Conservation (phyloP, 2,888 invertebrate genomes). For the Zhuqinia jingwanae region DNA sequence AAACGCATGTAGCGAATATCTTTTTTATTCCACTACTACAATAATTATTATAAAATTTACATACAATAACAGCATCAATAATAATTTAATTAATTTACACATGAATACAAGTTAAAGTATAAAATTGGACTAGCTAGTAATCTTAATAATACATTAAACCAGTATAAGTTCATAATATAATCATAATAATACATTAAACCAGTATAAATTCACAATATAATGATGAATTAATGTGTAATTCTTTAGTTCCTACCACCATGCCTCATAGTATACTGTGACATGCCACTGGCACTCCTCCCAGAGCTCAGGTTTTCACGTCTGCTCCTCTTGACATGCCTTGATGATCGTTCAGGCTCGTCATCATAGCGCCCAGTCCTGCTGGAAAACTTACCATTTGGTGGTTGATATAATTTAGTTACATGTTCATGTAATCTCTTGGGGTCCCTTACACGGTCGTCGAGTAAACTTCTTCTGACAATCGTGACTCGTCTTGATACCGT, state of each 20-base stretch:
- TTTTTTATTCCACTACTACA: too few relatives aligned
- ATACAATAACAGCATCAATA: too few relatives aligned
- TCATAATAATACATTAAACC: too few relatives aligned
- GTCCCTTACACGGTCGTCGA: not conserved
- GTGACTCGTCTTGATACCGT: not conserved
- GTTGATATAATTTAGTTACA: constrained; percentile 13
- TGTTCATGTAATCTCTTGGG: not conserved
- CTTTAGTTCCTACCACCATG: not conserved
- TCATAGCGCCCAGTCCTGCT: not conserved
- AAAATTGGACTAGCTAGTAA: too few relatives aligned
- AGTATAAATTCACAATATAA: too few relatives aligned
- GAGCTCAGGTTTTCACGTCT: not conserved
- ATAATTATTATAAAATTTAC: too few relatives aligned
- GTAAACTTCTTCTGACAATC: not conserved
- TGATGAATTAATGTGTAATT: too few relatives aligned
- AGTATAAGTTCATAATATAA: too few relatives aligned
- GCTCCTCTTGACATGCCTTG: not conserved
- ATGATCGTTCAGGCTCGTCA: not conserved
- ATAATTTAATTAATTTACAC: too few relatives aligned
- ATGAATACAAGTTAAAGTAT: too few relatives aligned
- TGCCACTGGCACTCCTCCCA: not conserved
- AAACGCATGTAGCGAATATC: too few relatives aligned
- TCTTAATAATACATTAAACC: too few relatives aligned
- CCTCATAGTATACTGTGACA: not conserved
- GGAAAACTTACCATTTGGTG: constrained; percentile 34